phyloP scores from a whole-genome alignment of 2,113 vertebrate genomes.

The Lepus europaeus region DNA sequence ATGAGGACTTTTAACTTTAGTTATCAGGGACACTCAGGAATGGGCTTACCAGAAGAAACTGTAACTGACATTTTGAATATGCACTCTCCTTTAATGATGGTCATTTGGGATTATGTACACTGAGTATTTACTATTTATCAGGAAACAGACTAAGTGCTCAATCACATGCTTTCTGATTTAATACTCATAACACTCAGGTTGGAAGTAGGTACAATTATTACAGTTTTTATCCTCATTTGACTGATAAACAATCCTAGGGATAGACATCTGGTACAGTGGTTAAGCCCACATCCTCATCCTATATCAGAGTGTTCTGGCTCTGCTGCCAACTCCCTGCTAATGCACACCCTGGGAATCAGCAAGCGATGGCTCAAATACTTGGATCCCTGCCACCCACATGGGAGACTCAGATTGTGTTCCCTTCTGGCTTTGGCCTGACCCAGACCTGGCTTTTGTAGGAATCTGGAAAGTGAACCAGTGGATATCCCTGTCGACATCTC shows the following conservation, averaged over 20 bases:
- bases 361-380: no score
- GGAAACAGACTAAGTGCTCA: neutral
- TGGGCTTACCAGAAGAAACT: neutral
- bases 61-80: neutral
- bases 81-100: neutral
- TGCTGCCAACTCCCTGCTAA: no score
- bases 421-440: no score
- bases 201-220: neutral
- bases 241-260: neutral
- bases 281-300: no score
- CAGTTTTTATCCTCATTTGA: neutral
- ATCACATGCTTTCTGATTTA: conserved; percentile 22
- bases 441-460: no score
- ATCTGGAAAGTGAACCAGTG: no score
- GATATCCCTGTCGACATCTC: no score
- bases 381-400: no score
- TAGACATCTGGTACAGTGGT: no score
- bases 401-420: no score
- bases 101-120: neutral
- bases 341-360: no score
- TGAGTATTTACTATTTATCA: neutral
- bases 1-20: neutral
- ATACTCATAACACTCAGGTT: neutral
- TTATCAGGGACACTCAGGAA: neutral
- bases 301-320: no score